These are phyloP conservation scores for Palythoa grandiflora DNA, from an alignment of 92 coral and sea anemone species.

Conservation along the genomic window DNA sequence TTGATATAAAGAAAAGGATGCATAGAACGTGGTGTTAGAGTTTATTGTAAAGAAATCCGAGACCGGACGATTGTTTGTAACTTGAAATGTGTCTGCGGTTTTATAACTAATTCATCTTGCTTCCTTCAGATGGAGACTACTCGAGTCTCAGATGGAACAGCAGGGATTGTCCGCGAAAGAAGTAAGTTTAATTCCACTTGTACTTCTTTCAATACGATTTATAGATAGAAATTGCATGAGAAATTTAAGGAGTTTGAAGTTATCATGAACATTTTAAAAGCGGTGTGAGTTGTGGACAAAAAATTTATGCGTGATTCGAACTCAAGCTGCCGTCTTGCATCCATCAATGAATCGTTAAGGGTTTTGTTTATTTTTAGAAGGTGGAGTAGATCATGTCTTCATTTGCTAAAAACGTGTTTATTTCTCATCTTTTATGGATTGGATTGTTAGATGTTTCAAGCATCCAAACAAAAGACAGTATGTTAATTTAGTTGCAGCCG, in stretches of 20 bases:
- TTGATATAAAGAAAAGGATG: not conserved
- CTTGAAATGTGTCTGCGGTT: constrained; percentile 40
- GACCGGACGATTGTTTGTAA: not conserved
- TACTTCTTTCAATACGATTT: not conserved
- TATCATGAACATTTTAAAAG: not conserved
- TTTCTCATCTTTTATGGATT: not conserved
- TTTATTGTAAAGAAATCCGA: constrained; percentile 5
- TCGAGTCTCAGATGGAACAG: constrained; percentile 89
- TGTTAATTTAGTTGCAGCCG: not conserved
- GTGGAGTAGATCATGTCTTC: constrained; percentile 37
- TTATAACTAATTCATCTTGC: constrained; percentile 20
- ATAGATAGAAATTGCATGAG: not conserved
- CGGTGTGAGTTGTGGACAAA: not conserved
- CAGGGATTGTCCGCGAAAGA: constrained; percentile 87
- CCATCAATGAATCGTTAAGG: constrained; percentile 26
- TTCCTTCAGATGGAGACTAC: constrained; percentile 71
- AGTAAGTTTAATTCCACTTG: constrained; percentile 57
- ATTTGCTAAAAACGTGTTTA: constrained; percentile 30
- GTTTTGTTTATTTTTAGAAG: constrained; percentile 59
- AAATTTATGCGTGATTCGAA: constrained; percentile 13
- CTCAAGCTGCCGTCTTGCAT: not conserved
- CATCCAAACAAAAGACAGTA: not conserved
- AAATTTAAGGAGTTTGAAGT: not conserved
- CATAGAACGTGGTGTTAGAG: not conserved
- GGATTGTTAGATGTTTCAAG: not conserved